These are phyloP conservation scores for Choreutis nemorana DNA, from an alignment of 2,888 invertebrate species.

Conservation along the genomic window DNA sequence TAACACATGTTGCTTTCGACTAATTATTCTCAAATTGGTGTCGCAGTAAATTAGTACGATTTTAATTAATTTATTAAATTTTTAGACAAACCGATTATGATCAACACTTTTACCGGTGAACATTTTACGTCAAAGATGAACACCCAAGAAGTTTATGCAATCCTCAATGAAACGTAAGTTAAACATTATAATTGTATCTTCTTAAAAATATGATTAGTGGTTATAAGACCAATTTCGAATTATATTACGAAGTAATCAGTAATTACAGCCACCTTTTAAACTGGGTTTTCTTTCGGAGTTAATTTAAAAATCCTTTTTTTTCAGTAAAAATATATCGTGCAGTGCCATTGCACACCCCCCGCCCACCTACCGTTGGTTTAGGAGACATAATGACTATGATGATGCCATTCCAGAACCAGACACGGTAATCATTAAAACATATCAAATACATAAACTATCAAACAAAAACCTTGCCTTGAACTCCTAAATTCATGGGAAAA, in stretches of 20 bases:
- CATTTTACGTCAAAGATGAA: conserved; percentile 25
- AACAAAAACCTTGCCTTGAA: too few relatives aligned
- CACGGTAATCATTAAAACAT: conserved; percentile 32
- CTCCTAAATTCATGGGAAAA: too few relatives aligned
- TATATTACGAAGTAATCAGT: too few relatives aligned
- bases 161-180: conserved; percentile 49
- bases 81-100: conserved; percentile 47
- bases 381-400: conserved; percentile 20
- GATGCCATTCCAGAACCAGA: conserved; percentile 31
- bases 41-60: not conserved
- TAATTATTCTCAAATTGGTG: too few relatives aligned
- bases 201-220: conserved; percentile 1
- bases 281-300: too few relatives aligned
- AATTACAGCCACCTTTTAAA: too few relatives aligned
- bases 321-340: conserved; percentile 52
- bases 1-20: too few relatives aligned
- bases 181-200: not conserved
- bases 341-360: conserved; percentile 40
- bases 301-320: conserved; percentile 11
- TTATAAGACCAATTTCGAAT: not conserved
- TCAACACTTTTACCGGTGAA: conserved; percentile 27
- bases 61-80: conserved; percentile 10
- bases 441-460: too few relatives aligned
- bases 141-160: conserved; percentile 45
- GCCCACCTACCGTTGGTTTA: conserved; percentile 39